phyloP scores from a whole-genome alignment of 1,140 invertebrate species.

The Caenorhabditis remanei region DNA sequence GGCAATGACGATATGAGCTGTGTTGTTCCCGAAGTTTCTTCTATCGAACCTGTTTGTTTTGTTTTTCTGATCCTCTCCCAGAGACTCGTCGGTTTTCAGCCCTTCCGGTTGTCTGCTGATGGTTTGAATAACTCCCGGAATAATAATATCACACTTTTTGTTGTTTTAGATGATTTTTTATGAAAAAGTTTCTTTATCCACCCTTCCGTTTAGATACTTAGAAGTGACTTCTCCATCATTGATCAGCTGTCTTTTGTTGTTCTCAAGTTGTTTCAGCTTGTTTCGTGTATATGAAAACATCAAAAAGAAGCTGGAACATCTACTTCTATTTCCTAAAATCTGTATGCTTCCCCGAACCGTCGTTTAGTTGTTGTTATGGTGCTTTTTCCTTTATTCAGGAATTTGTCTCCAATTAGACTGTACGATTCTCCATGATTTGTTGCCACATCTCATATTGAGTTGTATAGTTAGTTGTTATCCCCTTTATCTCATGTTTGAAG shows the following conservation, averaged over 20 bases:
- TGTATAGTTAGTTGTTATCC: slow-evolving; percentile 38
- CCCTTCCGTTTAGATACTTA: slow-evolving; percentile 4
- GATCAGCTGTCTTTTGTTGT: slow-evolving; percentile 8
- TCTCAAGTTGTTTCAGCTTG: slow-evolving; percentile 23
- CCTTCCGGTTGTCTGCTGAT: background rate
- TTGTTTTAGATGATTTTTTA: slow-evolving; percentile 39
- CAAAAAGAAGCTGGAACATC: slow-evolving; percentile 10
- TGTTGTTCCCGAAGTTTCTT: slow-evolving; percentile 28
- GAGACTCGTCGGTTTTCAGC: background rate
- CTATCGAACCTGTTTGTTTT: slow-evolving; percentile 29
- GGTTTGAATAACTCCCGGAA: slow-evolving; percentile 25
- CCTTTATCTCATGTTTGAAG: slow-evolving; percentile 43
- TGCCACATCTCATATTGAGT: background rate
- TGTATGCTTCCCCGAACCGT: slow-evolving; percentile 42
- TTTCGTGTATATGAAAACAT: background rate
- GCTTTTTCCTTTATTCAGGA: slow-evolving; percentile 43
- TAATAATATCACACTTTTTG: slow-evolving; percentile 26
- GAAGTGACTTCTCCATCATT: background rate
- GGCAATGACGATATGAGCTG: background rate
- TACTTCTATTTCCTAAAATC: slow-evolving; percentile 9
- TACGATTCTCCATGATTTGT: background rate
- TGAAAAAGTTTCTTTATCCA: background rate
- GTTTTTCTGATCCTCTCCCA: slow-evolving; percentile 31
- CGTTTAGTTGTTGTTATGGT: slow-evolving; percentile 52
- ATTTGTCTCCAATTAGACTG: slow-evolving; percentile 27